phyloP scores from a whole-genome alignment of 2,797 vertebrate genomes.

The Periparus ater region DNA sequence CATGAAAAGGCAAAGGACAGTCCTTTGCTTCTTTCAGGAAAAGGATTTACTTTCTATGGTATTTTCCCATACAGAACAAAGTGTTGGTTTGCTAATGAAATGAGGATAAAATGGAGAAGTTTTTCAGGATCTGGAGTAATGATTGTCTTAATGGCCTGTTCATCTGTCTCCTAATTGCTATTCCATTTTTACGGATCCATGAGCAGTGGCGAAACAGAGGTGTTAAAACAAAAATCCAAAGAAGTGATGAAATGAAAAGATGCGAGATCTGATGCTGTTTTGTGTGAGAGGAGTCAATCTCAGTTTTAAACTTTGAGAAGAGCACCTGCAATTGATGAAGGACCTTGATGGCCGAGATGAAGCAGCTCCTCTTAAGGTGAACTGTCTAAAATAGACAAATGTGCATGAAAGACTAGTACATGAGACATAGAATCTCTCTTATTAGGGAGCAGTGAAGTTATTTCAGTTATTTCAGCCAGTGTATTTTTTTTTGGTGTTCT shows the following conservation, averaged over 20 bases:
- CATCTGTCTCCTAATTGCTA: background rate
- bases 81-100: background rate
- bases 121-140: background rate
- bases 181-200: background rate
- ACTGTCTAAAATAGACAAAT: background rate
- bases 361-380: background rate
- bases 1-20: background rate
- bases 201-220: background rate
- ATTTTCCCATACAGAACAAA: constrained; percentile 7
- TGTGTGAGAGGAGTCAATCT: background rate
- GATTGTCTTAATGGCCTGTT: background rate
- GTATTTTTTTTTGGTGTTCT: background rate
- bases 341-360: background rate
- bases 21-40: background rate
- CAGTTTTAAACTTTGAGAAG: background rate
- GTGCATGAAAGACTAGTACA: background rate
- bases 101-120: background rate
- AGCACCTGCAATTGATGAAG: background rate
- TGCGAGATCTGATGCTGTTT: background rate
- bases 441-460: background rate
- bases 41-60: background rate
- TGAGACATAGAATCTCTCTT: background rate
- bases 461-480: background rate
- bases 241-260: background rate
- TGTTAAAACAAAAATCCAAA: background rate